Conservation (phyloP, 2,888 invertebrate species). For the Amblyjoppa proteus region DNA sequence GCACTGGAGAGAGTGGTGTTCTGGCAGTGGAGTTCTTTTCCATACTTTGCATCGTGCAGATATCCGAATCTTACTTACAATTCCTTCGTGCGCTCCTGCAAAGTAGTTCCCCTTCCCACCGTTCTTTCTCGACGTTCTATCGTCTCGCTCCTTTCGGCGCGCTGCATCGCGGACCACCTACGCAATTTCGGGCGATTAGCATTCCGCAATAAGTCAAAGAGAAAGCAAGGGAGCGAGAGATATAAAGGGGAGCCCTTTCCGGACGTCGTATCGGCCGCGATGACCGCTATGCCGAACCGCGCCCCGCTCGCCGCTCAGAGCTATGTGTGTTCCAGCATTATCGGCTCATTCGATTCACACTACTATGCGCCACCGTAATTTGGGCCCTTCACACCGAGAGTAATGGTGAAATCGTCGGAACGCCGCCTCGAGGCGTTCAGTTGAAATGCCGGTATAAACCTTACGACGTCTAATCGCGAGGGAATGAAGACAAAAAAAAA, state of each 20-base stretch:
- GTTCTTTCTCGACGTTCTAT: background rate
- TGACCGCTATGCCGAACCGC: constrained; percentile 20
- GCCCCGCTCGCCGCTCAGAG: constrained; percentile 70
- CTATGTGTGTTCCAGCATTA: constrained; percentile 81
- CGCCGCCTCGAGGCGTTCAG: constrained; percentile 72
- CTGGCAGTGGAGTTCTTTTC: background rate
- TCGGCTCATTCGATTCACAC: constrained; percentile 80
- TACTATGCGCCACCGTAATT: constrained; percentile 76
- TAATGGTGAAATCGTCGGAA: constrained; percentile 76
- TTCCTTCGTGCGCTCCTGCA: background rate
- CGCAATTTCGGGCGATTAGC: constrained; percentile 73
- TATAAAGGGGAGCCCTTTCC: constrained; percentile 28
- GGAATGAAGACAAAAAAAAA: constrained; percentile 12
- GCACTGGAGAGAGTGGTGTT: background rate
- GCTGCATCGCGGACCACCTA: constrained; percentile 73
- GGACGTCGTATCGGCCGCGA: constrained; percentile 18
- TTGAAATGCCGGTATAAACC: constrained; percentile 33
- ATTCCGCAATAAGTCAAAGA: constrained; percentile 80
- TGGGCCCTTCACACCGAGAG: constrained; percentile 67
- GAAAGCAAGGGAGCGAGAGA: constrained; percentile 38
- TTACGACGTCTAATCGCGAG: constrained; percentile 40
- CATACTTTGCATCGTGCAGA: background rate
- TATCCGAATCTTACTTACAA: background rate
- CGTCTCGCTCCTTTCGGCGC: background rate
- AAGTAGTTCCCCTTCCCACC: background rate